Evolutionary conservation across 2,888 invertebrate species (phyloP).

Genomic region (Unio delphinus): DNA sequence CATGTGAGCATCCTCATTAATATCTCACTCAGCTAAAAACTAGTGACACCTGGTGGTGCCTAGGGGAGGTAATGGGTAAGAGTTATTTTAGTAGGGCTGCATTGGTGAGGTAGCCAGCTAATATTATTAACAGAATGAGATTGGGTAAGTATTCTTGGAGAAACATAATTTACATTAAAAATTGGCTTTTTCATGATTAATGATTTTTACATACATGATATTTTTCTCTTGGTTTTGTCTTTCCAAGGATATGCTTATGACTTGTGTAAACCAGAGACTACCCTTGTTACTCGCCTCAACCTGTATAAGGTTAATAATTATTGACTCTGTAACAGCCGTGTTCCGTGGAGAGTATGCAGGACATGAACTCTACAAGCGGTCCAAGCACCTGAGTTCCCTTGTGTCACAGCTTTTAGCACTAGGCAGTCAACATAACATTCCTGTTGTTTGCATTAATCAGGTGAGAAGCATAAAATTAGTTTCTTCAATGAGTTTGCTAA

Average conservation of each 20-base stretch:
- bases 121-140: too few species aligned
- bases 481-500: too few species aligned
- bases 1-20: too few species aligned
- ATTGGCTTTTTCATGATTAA: neutral
- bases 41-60: too few species aligned
- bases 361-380: slow-evolving; percentile 70
- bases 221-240: slow-evolving; percentile 6
- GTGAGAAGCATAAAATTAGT: slow-evolving; percentile 69
- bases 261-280: slow-evolving; percentile 73
- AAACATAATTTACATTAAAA: too few species aligned
- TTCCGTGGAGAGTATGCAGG: slow-evolving; percentile 76
- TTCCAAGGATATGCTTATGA: slow-evolving; percentile 57
- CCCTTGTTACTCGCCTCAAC: slow-evolving; percentile 74
- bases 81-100: too few species aligned
- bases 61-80: too few species aligned
- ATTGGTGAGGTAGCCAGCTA: too few species aligned
- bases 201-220: neutral
- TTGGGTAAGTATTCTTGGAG: too few species aligned
- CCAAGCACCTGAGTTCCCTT: slow-evolving; percentile 70
- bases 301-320: slow-evolving; percentile 78
- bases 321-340: slow-evolving; percentile 84
- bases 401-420: slow-evolving; percentile 76
- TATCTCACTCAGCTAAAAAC: too few species aligned
- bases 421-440: slow-evolving; percentile 75
- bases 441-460: slow-evolving; percentile 82